A percentile compares a stretch with the other conserved stretches of the same genome.
phyloP scores from a whole-genome alignment of 64 coral and sea anemone species.

The Actinia tenebrosa region DNA sequence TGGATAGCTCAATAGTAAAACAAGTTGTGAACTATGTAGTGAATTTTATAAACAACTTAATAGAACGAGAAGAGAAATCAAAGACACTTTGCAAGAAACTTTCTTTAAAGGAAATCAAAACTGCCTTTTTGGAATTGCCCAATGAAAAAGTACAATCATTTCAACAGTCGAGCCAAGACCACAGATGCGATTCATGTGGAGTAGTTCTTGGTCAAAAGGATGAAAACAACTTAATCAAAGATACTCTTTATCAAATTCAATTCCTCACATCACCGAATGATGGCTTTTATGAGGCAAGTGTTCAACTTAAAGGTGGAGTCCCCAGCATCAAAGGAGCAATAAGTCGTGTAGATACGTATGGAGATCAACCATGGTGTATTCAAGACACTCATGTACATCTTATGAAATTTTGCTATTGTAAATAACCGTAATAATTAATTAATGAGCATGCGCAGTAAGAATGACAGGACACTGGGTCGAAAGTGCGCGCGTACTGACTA shows the following conservation, averaged over 20 bases:
- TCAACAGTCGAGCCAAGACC: not conserved
- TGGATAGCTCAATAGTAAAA: conserved; percentile 16
- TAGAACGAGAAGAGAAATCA: conserved; percentile 25
- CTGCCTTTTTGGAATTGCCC: conserved; percentile 41
- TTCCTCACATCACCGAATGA: conserved; percentile 58
- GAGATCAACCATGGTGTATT: conserved; percentile 41
- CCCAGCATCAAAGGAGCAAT: conserved; percentile 28
- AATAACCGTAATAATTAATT: not conserved
- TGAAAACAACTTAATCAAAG: conserved; percentile 25
- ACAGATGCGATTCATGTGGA: conserved; percentile 36
- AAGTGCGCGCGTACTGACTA: too few relatives aligned
- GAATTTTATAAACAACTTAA: conserved; percentile 33
- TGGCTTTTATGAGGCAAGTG: conserved; percentile 57
- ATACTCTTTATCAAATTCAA: conserved; percentile 66
- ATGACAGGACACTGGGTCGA: too few relatives aligned
- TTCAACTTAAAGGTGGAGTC: conserved; percentile 15
- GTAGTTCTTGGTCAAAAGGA: conserved; percentile 22
- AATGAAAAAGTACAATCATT: conserved; percentile 50
- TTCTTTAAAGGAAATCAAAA: conserved; percentile 40
- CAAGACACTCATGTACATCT: conserved; percentile 8
- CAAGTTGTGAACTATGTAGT: conserved; percentile 13
- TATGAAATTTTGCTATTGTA: conserved; percentile 21
- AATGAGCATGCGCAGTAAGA: not conserved
- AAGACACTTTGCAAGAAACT: conserved; percentile 40
- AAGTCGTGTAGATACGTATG: conserved; percentile 46